Evolutionary conservation across 2,888 invertebrate species (phyloP), one percentile per base, ranked within the genome.

Genomic region (Clivina fossor): DNA sequence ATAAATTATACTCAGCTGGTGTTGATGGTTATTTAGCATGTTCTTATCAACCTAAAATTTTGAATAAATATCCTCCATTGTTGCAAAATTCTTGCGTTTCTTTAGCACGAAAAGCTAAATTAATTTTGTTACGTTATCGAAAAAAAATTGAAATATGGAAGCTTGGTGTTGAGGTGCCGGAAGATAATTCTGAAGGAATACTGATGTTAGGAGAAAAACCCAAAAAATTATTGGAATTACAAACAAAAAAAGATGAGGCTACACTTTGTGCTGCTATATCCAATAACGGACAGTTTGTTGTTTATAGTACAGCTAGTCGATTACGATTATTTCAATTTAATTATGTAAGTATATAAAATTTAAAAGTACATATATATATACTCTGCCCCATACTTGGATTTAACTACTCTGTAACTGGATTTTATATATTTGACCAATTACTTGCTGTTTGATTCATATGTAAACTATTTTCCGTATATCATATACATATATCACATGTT

Each of bases 1-100:
- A 83, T 3, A 82, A 80, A 66, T 75, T 94, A 13, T 81, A 88
- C 63, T 92, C 93, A 1, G 90, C 86, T 57, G 94, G 92, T 13
- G 77, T 86, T 28, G 91, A 91, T 72, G 88, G 90, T 1, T 86
- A 90, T 66, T 73, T 92, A 15, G 85, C 86, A 1, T 76, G 87
- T 57, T 87, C 86, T 7, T 83, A 80, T 65, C 84, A 84, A 4
- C 86, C 82, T 0, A 85, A 84, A 69, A 78, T 79, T 61, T 75
- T 86, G 1, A 75, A 82, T 62, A 85, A 86, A 68, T 80, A 85
- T 66, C 88, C 89, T 1, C 89, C 90, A 0, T 78, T 90, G 69
- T 71, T 88, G 28, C 82, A 84, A 61, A 69, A 74, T 16, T 79
- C 82, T 0, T 79, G 82, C 56, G 79, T 81, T 3, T 72, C 76